Evolutionary conservation across 2,888 invertebrate species (phyloP).

Genomic region (Drosophila mettleri): DNA sequence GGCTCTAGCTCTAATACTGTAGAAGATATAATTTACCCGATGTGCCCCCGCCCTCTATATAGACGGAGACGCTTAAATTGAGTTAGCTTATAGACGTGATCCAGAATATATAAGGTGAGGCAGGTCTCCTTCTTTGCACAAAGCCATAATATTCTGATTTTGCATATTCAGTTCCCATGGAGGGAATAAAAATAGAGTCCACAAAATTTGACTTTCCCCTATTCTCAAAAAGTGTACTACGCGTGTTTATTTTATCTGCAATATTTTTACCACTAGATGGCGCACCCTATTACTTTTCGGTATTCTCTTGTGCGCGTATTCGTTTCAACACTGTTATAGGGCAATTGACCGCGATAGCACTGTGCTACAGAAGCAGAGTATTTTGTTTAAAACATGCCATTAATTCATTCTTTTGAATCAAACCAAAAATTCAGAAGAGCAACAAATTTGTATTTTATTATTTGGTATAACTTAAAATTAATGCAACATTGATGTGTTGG

Average conservation of each 20-base stretch:
- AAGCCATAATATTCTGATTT: too few relatives aligned
- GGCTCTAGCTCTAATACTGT: too few relatives aligned
- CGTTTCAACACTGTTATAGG: constrained; percentile 21
- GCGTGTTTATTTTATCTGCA: background rate
- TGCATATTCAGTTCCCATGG: too few relatives aligned
- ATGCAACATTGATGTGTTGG: too few relatives aligned
- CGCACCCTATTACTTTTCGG: background rate
- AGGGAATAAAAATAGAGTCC: constrained; percentile 1
- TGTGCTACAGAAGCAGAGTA: background rate
- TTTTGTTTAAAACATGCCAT: background rate
- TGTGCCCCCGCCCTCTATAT: too few relatives aligned
- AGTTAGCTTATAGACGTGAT: too few relatives aligned
- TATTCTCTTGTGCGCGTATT: background rate
- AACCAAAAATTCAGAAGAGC: background rate
- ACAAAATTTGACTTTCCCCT: constrained; percentile 14
- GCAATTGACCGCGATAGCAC: background rate
- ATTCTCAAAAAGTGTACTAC: constrained; percentile 24
- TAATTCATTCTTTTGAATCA: background rate
- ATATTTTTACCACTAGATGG: constrained; percentile 28
- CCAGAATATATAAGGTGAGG: too few relatives aligned
- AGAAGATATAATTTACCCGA: too few relatives aligned
- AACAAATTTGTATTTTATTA: background rate
- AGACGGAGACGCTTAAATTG: too few relatives aligned
- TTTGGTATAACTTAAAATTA: background rate
- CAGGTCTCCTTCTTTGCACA: too few relatives aligned